Evolutionary conservation across 2,888 invertebrate species (phyloP).

Genomic region (Amphipyra berbera): DNA sequence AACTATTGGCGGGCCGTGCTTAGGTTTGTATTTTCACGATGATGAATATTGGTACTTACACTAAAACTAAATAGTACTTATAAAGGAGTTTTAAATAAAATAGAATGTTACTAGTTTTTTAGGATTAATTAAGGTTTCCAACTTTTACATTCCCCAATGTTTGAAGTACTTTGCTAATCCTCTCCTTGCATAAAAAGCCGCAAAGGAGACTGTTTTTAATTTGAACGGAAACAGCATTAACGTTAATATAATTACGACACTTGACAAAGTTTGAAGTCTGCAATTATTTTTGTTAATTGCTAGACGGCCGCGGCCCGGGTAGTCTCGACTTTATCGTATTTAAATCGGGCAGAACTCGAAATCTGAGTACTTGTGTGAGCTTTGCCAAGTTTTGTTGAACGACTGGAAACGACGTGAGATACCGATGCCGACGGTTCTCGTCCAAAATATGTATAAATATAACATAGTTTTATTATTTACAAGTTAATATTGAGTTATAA

Average conservation of each 20-base stretch:
- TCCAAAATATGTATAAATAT: conserved; percentile 2
- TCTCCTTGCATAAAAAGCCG: neutral
- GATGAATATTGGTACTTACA: conserved; percentile 25
- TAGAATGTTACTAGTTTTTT: conserved; percentile 13
- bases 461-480: neutral
- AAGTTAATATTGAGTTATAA: conserved; percentile 9
- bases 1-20: conserved; percentile 14
- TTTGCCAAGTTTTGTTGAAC: conserved; percentile 42
- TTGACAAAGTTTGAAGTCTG: conserved; percentile 40
- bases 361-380: conserved; percentile 31
- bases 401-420: conserved; percentile 25
- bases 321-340: conserved; percentile 40
- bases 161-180: neutral
- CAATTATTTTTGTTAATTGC: conserved; percentile 51
- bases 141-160: conserved; percentile 1
- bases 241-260: conserved; percentile 42
- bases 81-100: neutral
- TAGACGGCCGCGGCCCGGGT: conserved; percentile 24
- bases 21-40: conserved; percentile 29
- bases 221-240: conserved; percentile 20
- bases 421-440: conserved; percentile 8
- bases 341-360: conserved; percentile 40
- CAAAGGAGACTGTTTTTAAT: conserved; percentile 17
- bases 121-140: conserved; percentile 15
- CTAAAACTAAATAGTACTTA: neutral